Conservation (phyloP, 2,113 vertebrate genomes). For the Oceanites oceanicus region DNA sequence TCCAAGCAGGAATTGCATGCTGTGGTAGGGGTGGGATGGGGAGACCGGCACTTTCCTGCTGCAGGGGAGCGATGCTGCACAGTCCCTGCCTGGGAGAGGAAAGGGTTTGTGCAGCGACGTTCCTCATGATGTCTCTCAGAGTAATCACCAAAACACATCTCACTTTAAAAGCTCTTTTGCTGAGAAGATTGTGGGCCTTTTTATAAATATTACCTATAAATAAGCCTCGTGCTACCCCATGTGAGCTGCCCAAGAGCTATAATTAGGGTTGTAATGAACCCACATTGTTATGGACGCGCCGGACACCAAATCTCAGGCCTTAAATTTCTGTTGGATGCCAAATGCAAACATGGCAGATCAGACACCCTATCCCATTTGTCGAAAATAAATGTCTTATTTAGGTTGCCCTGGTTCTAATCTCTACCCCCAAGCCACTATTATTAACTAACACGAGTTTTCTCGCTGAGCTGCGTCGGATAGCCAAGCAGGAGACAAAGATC, state of each 20-base stretch:
- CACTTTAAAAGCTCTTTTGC: neutral
- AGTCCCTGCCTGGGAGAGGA: neutral
- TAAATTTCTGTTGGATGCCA: slow-evolving; percentile 14
- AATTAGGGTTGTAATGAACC: slow-evolving; percentile 35
- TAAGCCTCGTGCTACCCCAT: neutral
- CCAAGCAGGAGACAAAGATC: slow-evolving; percentile 47
- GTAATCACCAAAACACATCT: neutral
- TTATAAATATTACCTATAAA: slow-evolving; percentile 54
- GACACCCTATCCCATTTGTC: slow-evolving; percentile 22
- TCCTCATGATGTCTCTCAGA: neutral
- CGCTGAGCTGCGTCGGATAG: neutral
- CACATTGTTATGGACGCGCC: neutral
- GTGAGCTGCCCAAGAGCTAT: slow-evolving; percentile 19
- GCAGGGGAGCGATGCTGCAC: fast-evolving
- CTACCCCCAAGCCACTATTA: slow-evolving; percentile 13
- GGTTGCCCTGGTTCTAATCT: neutral
- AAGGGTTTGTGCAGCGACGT: neutral
- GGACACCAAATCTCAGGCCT: slow-evolving; percentile 34
- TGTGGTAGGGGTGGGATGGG: neutral
- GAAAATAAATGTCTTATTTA: slow-evolving; percentile 45
- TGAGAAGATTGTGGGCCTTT: neutral
- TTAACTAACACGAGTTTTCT: slow-evolving; percentile 24
- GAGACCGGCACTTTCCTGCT: neutral
- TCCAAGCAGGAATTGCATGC: neutral
- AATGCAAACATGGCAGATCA: neutral